Base-by-base conservation (phyloP, 2,888 invertebrate species). In the Ochropleura leucogaster region DNA sequence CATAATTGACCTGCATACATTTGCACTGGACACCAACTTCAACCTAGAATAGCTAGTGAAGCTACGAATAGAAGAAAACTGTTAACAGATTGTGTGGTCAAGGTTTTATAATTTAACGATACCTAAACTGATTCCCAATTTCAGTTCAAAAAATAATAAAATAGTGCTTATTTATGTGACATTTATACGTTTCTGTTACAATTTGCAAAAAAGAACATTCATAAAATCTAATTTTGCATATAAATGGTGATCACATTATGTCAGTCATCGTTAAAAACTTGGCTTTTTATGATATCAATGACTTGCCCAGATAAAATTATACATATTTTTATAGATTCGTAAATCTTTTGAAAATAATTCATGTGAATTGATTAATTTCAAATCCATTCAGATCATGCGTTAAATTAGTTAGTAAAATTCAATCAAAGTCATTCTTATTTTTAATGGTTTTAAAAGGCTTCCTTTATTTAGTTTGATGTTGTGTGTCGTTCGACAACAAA, bases 211-310 rank as follows among this genome's bases (percentile, higher is more conserved):
- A 53, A 30, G 9, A 72, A 63, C 18, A 64, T 76, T 71, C 14
- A 75, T 79, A 81, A 77, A 80, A 75, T 53, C 55, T 68, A 68
- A 68, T 84, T 87, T 81, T 74, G 65, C 79, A 85, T 84, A 30
- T 83, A 83, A 86, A 86, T 84, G 18, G 72, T 84, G 75, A 81
- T 73, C 81, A 80, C 59, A 77, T 84, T 79, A 80, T 80, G 78
- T 77, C 80, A 79, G 75, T 82, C 75, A 68, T 74, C 74, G 78
- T 85, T 80, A 79, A 14, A 55, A 67, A 74, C 42, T 74, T 68
- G 60, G 63, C 30, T 66, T 84, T 84, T 80, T 77, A 80, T 55
- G 64, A 83, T 76, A 76, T 69, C 72, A 80, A 70, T 73, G 68
- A 65, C 68, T 84, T 63, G 73, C 42, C 69, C 44, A 47, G 30